Base-by-base conservation (phyloP, 2,113 vertebrate species). In the Phyllopteryx taeniolatus region DNA sequence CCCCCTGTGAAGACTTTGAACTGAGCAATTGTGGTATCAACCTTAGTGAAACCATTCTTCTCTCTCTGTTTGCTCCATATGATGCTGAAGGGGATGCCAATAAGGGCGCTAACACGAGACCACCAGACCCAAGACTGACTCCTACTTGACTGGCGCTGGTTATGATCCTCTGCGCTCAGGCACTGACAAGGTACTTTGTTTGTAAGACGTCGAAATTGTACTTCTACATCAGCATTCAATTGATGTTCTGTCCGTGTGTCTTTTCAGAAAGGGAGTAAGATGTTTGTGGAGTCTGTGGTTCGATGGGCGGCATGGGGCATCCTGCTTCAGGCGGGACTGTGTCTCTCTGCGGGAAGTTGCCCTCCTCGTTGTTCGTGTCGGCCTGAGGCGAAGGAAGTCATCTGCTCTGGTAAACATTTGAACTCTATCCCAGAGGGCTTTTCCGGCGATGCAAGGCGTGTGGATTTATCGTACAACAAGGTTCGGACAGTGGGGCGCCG, bases 391-490 rank as follows among this genome's bases (percentile, higher is more conserved):
- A 91, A 80, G 68, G 92, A 93, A 19, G 93, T 95, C n/a, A 89
- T 94, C 79, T 97, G 96, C 59, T 92, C 91, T 10, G 90, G 90
- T 17, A 91, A 92, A 82, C 90, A 93, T 67, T 87, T 96, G 72
- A 92, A 86, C 3, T 80, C 90, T 0, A 86, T 95, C 14, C 95
- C 95, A 0, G 90, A 92, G 69, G 90, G 90, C 17, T 90, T 96
- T 66, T 90, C 94, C 0, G 77, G 61, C 0, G 90, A 94, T 75
- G 89, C 91, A 8, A 90, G 91, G 72, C 82, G 88, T 17, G 84
- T 96, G 86, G 94, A 97, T 86, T 86, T 97, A 75, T 95, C 94
- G 71, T 83, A 87, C 70, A 97, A 97, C 80, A 93, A 84, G 75
- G 90, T 97, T 71, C 92, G 94, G 84, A 94, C 90, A 0, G 85